Evolutionary conservation across 2,888 invertebrate genomes (phyloP).

Genomic region (Ophraella communa): DNA sequence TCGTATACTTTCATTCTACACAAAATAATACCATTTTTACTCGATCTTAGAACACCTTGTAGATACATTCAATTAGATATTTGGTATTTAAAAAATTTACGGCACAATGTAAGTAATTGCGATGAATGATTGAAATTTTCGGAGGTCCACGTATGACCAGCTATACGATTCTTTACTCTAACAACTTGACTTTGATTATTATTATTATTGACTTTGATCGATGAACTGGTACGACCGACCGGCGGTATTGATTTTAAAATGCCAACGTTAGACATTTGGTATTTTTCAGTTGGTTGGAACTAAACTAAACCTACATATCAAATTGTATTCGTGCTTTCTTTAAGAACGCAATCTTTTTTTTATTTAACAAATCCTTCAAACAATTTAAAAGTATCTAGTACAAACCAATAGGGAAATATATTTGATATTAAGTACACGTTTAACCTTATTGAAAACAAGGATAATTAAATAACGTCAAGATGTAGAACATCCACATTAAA

Average conservation of each 20-base stretch:
- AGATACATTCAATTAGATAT: slow-evolving; percentile 37
- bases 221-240: slow-evolving; percentile 45
- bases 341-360: too few relatives aligned
- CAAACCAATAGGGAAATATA: too few relatives aligned
- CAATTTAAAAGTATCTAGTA: too few relatives aligned
- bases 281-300: slow-evolving; percentile 6
- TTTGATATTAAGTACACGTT: too few relatives aligned
- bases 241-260: slow-evolving; percentile 50
- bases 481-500: too few relatives aligned
- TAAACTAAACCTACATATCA: background rate
- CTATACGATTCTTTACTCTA: slow-evolving; percentile 37
- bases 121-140: slow-evolving; percentile 48
- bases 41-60: slow-evolving; percentile 32
- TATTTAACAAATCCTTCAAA: too few relatives aligned
- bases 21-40: too few relatives aligned
- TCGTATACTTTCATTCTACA: too few relatives aligned
- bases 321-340: background rate
- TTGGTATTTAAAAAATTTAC: slow-evolving; percentile 45
- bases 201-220: slow-evolving; percentile 61
- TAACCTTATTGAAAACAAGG: too few relatives aligned
- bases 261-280: slow-evolving; percentile 42
- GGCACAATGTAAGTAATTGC: slow-evolving; percentile 50
- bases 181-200: slow-evolving; percentile 58
- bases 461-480: too few relatives aligned
- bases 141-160: slow-evolving; percentile 35